phyloP scores from a whole-genome alignment of 2,113 vertebrate genomes.

The Cyanocitta stelleri region DNA sequence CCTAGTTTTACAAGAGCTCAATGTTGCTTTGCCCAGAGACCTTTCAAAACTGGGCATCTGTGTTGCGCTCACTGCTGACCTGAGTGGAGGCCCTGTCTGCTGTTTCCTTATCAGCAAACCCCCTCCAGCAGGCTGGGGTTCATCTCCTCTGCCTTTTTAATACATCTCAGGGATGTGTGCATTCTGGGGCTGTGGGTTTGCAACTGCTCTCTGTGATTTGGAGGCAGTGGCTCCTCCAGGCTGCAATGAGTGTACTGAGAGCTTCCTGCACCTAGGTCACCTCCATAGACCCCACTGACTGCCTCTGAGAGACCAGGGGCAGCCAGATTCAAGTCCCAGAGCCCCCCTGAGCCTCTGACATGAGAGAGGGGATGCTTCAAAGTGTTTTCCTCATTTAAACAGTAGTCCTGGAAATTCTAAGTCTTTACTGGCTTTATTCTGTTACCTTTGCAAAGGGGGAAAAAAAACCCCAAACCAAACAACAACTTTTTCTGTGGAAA shows the following conservation, averaged over 20 bases:
- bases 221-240: background rate
- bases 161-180: rapidly evolving
- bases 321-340: rapidly evolving
- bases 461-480: background rate
- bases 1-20: background rate
- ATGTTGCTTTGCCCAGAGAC: background rate
- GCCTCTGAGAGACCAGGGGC: background rate
- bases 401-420: background rate
- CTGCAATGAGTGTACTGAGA: rapidly evolving
- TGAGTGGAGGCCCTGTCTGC: background rate
- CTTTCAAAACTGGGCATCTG: background rate
- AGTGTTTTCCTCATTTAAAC: background rate
- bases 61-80: background rate
- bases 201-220: background rate
- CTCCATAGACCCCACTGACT: background rate
- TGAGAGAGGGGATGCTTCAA: rapidly evolving
- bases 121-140: rapidly evolving
- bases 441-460: background rate
- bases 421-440: background rate
- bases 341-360: rapidly evolving
- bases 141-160: background rate
- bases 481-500: background rate
- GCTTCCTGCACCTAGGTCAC: rapidly evolving
- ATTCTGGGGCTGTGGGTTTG: rapidly evolving
- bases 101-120: background rate